A percentile compares a stretch with the other conserved stretches of the same genome.
Evolutionary conservation across 2,888 invertebrate species (phyloP).

Genomic region (Agrenia bidenticulata): DNA sequence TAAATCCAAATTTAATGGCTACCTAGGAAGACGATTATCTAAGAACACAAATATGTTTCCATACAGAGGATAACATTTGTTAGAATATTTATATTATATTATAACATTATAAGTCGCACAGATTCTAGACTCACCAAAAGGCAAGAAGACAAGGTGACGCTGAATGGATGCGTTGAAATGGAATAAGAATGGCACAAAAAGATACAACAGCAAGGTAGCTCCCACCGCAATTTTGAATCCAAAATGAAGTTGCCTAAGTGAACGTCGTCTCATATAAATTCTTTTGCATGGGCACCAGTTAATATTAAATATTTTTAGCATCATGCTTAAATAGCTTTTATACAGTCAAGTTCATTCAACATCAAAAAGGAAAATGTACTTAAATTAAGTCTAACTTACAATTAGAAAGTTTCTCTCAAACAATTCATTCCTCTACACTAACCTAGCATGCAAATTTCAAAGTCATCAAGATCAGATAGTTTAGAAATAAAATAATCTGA

Average conservation of each 20-base stretch:
- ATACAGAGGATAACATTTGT: constrained; percentile 6
- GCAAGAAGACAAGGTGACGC: constrained; percentile 50
- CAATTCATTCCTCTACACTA: no score
- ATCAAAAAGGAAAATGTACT: no score
- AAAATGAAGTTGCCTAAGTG: constrained; percentile 49
- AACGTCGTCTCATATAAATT: constrained; percentile 42
- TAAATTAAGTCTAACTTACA: no score
- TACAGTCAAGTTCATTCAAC: no score
- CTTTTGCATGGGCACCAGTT: background rate
- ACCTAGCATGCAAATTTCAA: no score
- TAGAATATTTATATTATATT: background rate
- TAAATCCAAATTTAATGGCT: no score
- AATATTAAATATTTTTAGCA: constrained; percentile 4
- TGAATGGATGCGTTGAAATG: constrained; percentile 46
- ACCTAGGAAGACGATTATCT: background rate
- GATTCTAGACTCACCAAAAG: constrained; percentile 41
- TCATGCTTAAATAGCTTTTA: no score
- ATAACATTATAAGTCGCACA: no score
- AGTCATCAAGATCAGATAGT: no score
- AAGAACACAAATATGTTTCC: background rate
- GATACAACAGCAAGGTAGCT: constrained; percentile 46
- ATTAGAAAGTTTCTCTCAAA: no score
- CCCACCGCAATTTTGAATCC: constrained; percentile 49
- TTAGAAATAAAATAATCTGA: no score
- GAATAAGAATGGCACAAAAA: constrained; percentile 46